Conservation (phyloP, 53 echinoderm and acorn worm species). For the Actinopyga echinites region DNA sequence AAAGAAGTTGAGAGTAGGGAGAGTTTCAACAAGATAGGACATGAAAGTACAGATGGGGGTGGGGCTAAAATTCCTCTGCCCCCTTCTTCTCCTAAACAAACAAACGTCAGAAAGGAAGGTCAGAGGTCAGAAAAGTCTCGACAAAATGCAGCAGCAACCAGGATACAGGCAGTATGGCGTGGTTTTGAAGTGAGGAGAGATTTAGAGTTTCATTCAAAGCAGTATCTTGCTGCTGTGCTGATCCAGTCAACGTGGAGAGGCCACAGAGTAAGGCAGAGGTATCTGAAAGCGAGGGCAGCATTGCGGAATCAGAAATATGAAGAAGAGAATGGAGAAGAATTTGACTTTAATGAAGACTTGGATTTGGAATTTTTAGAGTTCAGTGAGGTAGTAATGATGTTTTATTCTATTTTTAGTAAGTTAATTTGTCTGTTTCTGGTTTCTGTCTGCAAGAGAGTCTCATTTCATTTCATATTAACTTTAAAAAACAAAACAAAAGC, state of each 20-base stretch:
- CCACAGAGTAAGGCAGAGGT: conserved; percentile 58
- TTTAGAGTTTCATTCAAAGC: conserved; percentile 58
- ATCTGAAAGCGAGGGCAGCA: conserved; percentile 54
- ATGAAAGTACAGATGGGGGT: no score
- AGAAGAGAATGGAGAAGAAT: conserved; percentile 70
- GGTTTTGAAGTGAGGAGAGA: conserved; percentile 67
- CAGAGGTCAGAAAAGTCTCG: neutral
- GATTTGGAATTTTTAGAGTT: conserved; percentile 73
- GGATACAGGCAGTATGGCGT: conserved; percentile 81
- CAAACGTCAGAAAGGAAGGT: neutral
- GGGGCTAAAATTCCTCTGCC: no score
- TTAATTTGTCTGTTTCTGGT: no score
- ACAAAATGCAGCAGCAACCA: conserved; percentile 50
- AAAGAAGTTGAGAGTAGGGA: no score
- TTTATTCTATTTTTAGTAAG: no score
- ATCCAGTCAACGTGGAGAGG: conserved; percentile 83
- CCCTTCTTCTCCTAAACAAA: neutral
- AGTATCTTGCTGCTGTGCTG: conserved; percentile 51
- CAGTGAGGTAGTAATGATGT: conserved; percentile 58
- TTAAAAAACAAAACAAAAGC: no score
- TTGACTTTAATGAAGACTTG: conserved; percentile 66
- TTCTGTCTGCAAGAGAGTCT: no score
- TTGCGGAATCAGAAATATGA: conserved; percentile 13
- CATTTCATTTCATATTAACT: no score
- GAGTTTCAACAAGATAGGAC: no score